Evolutionary conservation across 2,888 invertebrate genomes (phyloP), one percentile per base, ranked within the genome.

Genomic region (Caenorhabditis angaria): DNA sequence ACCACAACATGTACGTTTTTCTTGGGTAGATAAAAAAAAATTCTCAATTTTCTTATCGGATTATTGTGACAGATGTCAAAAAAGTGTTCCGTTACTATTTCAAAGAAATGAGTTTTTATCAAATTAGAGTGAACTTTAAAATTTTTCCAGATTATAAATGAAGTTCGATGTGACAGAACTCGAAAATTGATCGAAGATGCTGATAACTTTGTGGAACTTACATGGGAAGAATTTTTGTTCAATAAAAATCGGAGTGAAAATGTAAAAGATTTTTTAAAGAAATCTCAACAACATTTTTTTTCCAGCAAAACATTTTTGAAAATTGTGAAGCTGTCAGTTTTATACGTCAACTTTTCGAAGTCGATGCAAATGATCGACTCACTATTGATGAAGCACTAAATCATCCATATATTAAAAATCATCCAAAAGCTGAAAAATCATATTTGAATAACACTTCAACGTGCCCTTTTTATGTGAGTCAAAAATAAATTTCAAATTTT

Each of bases 131-230:
- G 5, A 50, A 14, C 20, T n/a, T 14, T 50, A 50, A 22, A 55
- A n/a, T n/a, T n/a, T 18, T 62, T 78, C 32, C 56, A 84, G 83
- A 70, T 85, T 25, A 70, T 85, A 27, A 61, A 74, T 24, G 72
- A 82, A 60, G 82, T 85, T 55, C 76, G 79, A 22, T 85, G 85
- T 66, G 84, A 85, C 24, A 68, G 83, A 22, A 85, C 84, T 18
- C 62, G 76, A 24, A 71, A 80, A 41, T 71, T 83, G 62, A 80
- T 85, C 55, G 77, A 82, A 35, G 73, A 73, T 25, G 62, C 28
- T 48, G 61, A 54, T 32, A 64, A 41, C 20, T 61, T 35, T 14
- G 56, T 62, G 20, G 57, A 64, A 10, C 55, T 61, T 2, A 64
- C 60, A 10, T 72, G 67, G 67, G 72, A 72, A 50, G 61, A 67